Conservation (phyloP, 2,797 vertebrate genomes). For the Sorex maritimensis region DNA sequence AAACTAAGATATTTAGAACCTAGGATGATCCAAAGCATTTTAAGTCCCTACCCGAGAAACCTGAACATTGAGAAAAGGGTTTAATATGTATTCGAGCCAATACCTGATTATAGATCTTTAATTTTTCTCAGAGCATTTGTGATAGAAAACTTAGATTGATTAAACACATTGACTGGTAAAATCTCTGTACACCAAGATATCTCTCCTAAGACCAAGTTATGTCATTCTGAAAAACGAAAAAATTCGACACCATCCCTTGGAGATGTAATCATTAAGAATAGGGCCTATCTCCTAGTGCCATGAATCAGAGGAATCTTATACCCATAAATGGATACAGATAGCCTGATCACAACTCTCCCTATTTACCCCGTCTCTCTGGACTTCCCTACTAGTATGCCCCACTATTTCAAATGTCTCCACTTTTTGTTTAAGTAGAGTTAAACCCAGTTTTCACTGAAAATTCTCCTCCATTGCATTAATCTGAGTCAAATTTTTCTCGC, state of each 20-base stretch:
- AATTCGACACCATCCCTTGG: neutral
- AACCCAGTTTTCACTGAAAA: neutral
- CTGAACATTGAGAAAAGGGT: neutral
- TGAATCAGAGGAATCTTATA: neutral
- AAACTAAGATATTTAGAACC: too few relatives aligned
- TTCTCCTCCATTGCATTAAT: neutral
- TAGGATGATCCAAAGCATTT: neutral
- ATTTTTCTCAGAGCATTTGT: neutral
- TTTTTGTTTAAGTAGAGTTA: neutral
- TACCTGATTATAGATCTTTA: neutral
- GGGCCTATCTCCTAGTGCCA: neutral
- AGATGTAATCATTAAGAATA: neutral
- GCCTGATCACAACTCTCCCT: neutral
- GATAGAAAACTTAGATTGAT: neutral
- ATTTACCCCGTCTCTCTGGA: neutral
- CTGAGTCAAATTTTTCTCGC: neutral
- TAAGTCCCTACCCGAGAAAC: neutral
- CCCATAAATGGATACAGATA: neutral
- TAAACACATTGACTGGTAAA: neutral
- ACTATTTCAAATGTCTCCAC: neutral
- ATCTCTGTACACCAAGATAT: too few relatives aligned
- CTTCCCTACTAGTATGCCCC: neutral
- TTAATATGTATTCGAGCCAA: neutral
- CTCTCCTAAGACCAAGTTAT: neutral
- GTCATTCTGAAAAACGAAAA: neutral